These are phyloP conservation scores for Norana najaformis DNA, from an alignment of 2,888 invertebrate species.

Conservation along the genomic window DNA sequence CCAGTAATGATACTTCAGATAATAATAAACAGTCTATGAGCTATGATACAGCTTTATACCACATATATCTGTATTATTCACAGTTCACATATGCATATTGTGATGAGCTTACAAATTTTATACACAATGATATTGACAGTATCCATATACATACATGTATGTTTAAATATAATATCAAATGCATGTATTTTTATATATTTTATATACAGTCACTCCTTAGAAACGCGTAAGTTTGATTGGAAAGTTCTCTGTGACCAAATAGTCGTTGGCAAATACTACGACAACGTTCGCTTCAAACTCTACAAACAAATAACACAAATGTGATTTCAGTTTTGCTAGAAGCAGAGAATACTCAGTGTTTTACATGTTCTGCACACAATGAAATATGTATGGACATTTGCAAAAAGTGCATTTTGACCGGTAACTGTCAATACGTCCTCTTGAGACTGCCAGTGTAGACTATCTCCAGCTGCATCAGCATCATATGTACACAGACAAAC, in stretches of 20 bases:
- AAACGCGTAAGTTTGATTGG: slow-evolving; percentile 69
- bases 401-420: too few relatives aligned
- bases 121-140: neutral
- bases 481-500: neutral
- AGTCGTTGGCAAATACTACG: slow-evolving; percentile 88
- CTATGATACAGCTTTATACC: neutral
- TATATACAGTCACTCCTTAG: slow-evolving; percentile 22
- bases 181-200: neutral
- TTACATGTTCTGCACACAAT: neutral
- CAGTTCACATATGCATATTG: neutral
- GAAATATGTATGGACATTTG: neutral
- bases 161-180: too few relatives aligned
- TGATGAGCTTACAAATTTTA: neutral
- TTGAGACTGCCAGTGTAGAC: neutral
- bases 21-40: too few relatives aligned
- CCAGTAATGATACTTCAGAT: too few relatives aligned
- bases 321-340: neutral
- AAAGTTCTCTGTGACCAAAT: slow-evolving; percentile 91
- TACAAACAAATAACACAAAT: slow-evolving; percentile 63
- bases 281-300: slow-evolving; percentile 94
- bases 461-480: neutral
- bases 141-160: neutral
- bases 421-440: too few relatives aligned
- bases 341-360: too few relatives aligned
- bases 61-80: neutral